A percentile compares a stretch with the other conserved stretches of the same genome.
Conservation (phyloP, 1,140 invertebrate species). For the Planococcus citri region DNA sequence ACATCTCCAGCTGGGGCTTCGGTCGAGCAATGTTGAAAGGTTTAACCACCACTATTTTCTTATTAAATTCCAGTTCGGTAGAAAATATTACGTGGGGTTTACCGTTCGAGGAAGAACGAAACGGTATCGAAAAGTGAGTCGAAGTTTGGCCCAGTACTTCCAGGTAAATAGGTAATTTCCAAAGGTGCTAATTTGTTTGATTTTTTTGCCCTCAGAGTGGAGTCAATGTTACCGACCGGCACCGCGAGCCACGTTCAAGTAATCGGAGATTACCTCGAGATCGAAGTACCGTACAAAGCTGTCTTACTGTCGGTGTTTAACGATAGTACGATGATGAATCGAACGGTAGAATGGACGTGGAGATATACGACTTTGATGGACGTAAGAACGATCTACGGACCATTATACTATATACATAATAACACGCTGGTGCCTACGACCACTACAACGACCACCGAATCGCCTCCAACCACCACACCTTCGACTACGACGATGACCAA, state of each 20-base stretch:
- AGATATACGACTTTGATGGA: conserved; percentile 49
- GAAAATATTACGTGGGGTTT: conserved; percentile 55
- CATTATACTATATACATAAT: conserved; percentile 59
- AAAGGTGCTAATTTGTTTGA: neutral
- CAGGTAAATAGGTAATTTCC: neutral
- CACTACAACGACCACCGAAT: conserved; percentile 54
- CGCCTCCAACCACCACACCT: conserved; percentile 46
- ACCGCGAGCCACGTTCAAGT: conserved; percentile 67
- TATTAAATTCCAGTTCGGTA: conserved; percentile 40
- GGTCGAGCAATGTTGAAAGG: conserved; percentile 60
- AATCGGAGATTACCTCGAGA: conserved; percentile 51
- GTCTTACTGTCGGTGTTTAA: conserved; percentile 55
- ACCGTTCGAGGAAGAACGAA: conserved; percentile 40
- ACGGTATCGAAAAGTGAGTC: conserved; percentile 42
- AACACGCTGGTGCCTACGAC: conserved; percentile 62
- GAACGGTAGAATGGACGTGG: conserved; percentile 42
- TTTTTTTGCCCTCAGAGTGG: conserved; percentile 34
- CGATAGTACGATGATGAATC: conserved; percentile 39
- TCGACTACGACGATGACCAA: conserved; percentile 30
- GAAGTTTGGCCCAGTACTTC: neutral
- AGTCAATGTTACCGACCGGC: conserved; percentile 49
- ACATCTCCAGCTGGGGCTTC: conserved; percentile 61
- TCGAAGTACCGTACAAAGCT: conserved; percentile 56
- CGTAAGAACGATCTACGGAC: conserved; percentile 50
- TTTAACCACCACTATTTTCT: conserved; percentile 50